Evolutionary conservation across 2,113 vertebrate genomes (phyloP).

Genomic region (Guaruba guarouba): DNA sequence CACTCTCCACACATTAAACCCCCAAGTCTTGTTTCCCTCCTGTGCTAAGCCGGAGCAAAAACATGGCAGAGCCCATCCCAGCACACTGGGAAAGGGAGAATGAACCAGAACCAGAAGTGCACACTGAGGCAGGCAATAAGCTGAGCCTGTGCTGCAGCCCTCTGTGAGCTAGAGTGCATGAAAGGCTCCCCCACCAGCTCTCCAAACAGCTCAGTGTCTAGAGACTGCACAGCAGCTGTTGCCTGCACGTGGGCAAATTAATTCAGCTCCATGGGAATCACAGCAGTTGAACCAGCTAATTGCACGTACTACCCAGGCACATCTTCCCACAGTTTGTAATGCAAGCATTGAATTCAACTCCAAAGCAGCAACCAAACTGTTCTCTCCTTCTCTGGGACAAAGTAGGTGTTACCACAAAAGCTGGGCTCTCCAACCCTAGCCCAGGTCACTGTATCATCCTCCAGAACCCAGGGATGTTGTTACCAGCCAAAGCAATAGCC

Average conservation of each 20-base stretch:
- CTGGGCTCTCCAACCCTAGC: neutral
- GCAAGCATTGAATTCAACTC: neutral
- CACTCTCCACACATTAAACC: neutral
- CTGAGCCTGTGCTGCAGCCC: neutral
- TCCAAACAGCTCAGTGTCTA: neutral
- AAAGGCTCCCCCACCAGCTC: neutral
- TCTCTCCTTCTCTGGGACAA: neutral
- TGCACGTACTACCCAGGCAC: neutral
- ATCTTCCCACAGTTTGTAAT: neutral
- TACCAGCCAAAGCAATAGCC: neutral
- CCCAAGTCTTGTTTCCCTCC: too few species aligned
- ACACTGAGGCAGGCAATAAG: neutral
- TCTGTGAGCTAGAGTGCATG: neutral
- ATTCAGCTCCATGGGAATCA: neutral
- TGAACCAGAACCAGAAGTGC: neutral
- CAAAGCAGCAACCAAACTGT: neutral
- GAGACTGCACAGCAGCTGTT: neutral
- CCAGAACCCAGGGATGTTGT: neutral
- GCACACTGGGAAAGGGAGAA: too few species aligned
- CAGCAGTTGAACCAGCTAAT: neutral
- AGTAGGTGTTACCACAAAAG: neutral
- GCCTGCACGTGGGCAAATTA: neutral
- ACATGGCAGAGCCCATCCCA: fast-evolving
- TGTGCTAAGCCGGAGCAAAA: neutral
- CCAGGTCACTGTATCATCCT: neutral